Evolutionary conservation across 2,797 vertebrate species (phyloP).

Genomic region (Phoxinus dragarum): DNA sequence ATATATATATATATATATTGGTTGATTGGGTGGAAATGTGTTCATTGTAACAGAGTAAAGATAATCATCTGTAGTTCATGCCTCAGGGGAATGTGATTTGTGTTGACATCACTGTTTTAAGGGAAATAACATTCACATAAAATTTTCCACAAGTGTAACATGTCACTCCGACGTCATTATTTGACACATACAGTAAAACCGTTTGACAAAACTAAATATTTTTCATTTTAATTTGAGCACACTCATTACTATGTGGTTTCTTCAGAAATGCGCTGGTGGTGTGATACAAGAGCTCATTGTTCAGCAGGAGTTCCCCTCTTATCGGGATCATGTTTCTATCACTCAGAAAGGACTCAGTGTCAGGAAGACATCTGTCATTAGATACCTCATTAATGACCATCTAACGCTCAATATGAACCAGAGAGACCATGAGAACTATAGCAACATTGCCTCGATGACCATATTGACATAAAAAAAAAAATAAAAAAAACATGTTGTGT

Average conservation of each 20-base stretch:
- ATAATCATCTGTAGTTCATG: constrained; percentile 2
- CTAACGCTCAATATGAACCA: constrained; percentile 40
- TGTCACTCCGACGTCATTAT: not conserved
- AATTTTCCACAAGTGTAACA: not conserved
- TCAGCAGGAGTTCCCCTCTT: constrained; percentile 68
- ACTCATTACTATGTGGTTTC: constrained; percentile 49
- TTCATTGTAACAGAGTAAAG: not conserved
- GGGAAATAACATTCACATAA: not conserved
- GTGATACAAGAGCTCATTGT: constrained; percentile 65
- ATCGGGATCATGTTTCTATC: constrained; percentile 62
- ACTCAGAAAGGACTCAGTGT: constrained; percentile 36
- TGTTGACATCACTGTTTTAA: not conserved
- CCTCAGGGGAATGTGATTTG: not conserved
- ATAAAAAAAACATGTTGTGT: not conserved
- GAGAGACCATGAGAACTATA: not conserved
- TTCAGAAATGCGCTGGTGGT: constrained; percentile 46
- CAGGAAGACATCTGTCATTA: constrained; percentile 61
- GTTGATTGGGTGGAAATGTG: not conserved
- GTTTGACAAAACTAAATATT: constrained; percentile 5
- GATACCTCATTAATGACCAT: constrained; percentile 61
- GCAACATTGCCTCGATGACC: not conserved
- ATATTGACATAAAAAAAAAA: not conserved
- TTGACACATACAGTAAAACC: constrained; percentile 18
- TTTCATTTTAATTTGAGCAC: constrained; percentile 1
- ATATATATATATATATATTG: too few relatives aligned